Evolutionary conservation across 1,140 invertebrate species (phyloP), one percentile per base, ranked within the genome.

Genomic region (Prorops nasuta): DNA sequence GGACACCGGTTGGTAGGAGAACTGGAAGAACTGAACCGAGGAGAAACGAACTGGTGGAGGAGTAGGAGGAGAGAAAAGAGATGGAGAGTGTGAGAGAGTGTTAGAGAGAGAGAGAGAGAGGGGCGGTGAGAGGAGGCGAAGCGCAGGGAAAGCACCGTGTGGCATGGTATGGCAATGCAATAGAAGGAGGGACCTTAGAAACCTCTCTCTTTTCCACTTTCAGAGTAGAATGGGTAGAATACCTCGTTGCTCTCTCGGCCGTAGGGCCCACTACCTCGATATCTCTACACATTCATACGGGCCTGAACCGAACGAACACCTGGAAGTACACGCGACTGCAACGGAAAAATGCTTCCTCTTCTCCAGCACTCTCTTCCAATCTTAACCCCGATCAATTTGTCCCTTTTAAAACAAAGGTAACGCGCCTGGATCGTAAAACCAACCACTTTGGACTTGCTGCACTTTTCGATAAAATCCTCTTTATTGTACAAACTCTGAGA

Each of bases 1-100:
- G 70, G 67, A 74, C 65, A 69, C 56, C 57, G 60, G 63, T 66
- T 71, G 69, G 73, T 69, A 74, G 72, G 72, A n/a, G 8, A 12
- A 12, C 12, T 8, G 18, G 15, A n/a, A 70, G 72, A 76, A 76
- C 69, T 71, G 65, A 73, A 64, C 63, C 61, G 58, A 40, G 47
- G 51, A 64, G 63, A 64, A 61, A 9, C 10, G n/a, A 21, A 10
- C 15, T 9, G 9, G 9, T 7, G 20, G 14, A 40, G 19, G 38
- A 19, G 14, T 8, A 9, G 14, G 9, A 12, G 18, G 38, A 16
- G 18, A 7, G 12, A 15, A 19, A 40, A n/a, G 12, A 18, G 10
- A 8, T n/a, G 18, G n/a, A 18, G 38, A 14, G 2, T 2, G 3
- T 2, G 18, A n/a, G 19, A 12, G 12, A 10, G 19, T n/a, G 16